Evolutionary conservation across 2,888 invertebrate genomes (phyloP), one percentile per base, ranked within the genome.

Genomic region (Calameuta idolon): DNA sequence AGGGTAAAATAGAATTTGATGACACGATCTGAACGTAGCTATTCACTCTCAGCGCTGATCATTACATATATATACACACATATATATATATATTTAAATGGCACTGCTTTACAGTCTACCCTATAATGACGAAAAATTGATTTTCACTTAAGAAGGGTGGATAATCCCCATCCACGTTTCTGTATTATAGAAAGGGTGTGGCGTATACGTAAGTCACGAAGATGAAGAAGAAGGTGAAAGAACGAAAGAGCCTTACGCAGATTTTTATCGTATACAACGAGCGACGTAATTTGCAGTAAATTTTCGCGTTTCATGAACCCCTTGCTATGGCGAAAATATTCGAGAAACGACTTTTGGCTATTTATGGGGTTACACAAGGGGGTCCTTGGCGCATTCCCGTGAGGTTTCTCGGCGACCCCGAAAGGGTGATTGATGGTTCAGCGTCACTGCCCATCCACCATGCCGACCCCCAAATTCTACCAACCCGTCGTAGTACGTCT

Each of bases 371-470:
- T 34, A 34, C 71, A 30, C 71, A 71, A 71, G 31, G 71, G 71
- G 71, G 34, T 71, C 71, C 71, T 31, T 34, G 71, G n/a, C 71
- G 71, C 31, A 71, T 34, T 15, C 71, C 33, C 71, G 33, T 34
- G 34, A 71, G 71, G 31, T 34, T 71, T 31, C 33, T 71, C 31
- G 33, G 12, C 15, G 4, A 71, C 71, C 71, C 15, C 31, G 71
- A 71, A 71, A 31, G 71, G 33, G 71, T 71, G 71, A 71, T 71
- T 71, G 34, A 71, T 71, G 71, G 34, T 71, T 31, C 71, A 30
- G 71, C 69, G 11, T 69, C 69, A 69, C 69, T 69, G 69, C 30
- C 71, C 33, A 71, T 71, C 33, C 31, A 34, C 71, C 71, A 71
- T 34, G 1, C 71, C 23, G 2, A 55, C 9, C 55, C 23, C 23